Evolutionary conservation across 2,797 vertebrate species (phyloP), one percentile per base, ranked within the genome.

Genomic region (Dendrocincla tyrannina): DNA sequence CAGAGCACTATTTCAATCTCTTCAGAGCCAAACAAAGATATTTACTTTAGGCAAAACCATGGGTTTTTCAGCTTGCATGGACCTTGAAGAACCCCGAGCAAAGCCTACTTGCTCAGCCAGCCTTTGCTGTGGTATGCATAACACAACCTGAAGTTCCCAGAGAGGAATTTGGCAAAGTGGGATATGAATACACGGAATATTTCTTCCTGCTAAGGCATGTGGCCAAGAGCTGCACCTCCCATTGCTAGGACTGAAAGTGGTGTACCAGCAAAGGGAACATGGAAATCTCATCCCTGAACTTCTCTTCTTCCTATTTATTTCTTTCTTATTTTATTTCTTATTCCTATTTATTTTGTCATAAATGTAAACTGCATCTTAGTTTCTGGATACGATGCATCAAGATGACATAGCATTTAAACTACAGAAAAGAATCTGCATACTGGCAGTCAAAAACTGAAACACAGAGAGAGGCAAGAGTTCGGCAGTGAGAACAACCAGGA

Each of bases 191-290:
- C 0, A 0, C 67, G 47, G 67, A 82, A 79, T 52, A 60, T 20
- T 67, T 88, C 91, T 78, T 87, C 58, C 67, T 91, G 50, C 4
- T 6, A 86, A 84, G 93, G 94, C 88, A 86, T 0, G 28, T 22
- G 50, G 85, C 85, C 91, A 93, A 88, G 69, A 94, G n/a, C 85
- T 88, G 58, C 68, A 89, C 64, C 78, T 91, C 82, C 62, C 66
- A 47, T n/a, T 50, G 78, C 55, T 28, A 7, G 3, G 56, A 81
- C 42, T 78, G 42, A 91, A 91, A 86, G 58, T 37, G 28, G 30
- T 4, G 0, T 56, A 73, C 2, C 2, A 94, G 41, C n/a, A 50
- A 74, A 95, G 17, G 9, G 19, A 86, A 81, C 58, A 50, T 7
- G 28, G 73, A 91, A 95, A 84, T 85, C 41, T 49, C 30, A 3